phyloP scores from a whole-genome alignment of 2,888 invertebrate genomes.

The Autographa pulchrina region DNA sequence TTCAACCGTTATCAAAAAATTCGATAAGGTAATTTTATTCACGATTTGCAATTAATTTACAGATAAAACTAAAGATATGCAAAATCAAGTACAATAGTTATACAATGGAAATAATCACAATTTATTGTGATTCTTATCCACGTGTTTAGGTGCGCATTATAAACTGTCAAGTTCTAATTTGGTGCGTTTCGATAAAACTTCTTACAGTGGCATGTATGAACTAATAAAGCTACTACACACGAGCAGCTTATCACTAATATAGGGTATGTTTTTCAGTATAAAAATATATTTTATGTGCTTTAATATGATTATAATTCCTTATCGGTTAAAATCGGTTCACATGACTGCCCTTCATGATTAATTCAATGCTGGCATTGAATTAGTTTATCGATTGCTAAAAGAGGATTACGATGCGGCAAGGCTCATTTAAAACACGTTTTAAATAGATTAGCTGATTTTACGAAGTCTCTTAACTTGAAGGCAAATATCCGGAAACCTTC shows the following conservation, averaged over 20 bases:
- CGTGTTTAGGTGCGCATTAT: conserved; percentile 17
- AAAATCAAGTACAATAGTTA: conserved; percentile 12
- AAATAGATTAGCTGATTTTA: neutral
- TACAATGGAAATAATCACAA: conserved; percentile 17
- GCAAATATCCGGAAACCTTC: neutral
- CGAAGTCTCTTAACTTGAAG: neutral
- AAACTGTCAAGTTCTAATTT: neutral
- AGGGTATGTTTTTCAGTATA: too few relatives aligned
- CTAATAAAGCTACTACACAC: neutral
- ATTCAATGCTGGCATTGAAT: neutral
- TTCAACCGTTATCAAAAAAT: conserved; percentile 41
- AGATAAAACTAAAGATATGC: conserved; percentile 38
- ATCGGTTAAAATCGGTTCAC: too few relatives aligned
- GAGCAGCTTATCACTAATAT: too few relatives aligned
- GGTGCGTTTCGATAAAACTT: conserved; percentile 13
- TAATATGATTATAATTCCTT: too few relatives aligned
- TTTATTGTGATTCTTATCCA: neutral
- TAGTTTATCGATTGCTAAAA: neutral
- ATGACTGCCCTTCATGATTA: neutral
- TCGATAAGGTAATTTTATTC: conserved; percentile 43
- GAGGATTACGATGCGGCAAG: neutral
- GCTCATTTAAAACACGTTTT: neutral
- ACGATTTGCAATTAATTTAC: conserved; percentile 36
- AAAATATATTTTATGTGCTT: too few relatives aligned
- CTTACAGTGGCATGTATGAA: neutral